A percentile compares a stretch with the other conserved stretches of the same genome.
phyloP scores from a whole-genome alignment of 92 coral and sea anemone genomes.

The Porites lobata region DNA sequence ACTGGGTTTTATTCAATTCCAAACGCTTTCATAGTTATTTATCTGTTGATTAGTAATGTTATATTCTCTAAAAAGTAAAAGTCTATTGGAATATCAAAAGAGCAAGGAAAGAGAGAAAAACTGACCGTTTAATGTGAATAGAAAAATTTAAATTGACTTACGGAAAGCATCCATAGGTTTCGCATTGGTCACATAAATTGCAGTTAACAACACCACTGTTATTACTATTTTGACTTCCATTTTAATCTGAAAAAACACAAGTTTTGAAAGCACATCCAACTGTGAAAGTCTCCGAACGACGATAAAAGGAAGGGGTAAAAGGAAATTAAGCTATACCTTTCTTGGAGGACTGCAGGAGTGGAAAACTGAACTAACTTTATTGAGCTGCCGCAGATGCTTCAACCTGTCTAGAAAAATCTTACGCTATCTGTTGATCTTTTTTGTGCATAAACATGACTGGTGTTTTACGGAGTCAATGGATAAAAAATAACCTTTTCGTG shows the following conservation, averaged over 20 bases:
- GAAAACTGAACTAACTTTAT: conserved; percentile 1
- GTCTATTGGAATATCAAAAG: too few species aligned
- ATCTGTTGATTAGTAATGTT: too few species aligned
- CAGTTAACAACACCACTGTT: conserved; percentile 50
- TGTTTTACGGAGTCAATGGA: not conserved
- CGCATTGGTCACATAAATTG: conserved; percentile 46
- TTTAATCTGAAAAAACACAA: conserved; percentile 20
- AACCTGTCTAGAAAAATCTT: conserved; percentile 39
- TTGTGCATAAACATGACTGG: conserved; percentile 54
- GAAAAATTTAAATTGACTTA: conserved; percentile 35
- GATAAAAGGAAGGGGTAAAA: not conserved
- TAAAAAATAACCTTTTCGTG: not conserved
- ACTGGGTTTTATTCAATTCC: too few species aligned
- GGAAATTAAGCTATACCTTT: not conserved
- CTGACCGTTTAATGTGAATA: not conserved
- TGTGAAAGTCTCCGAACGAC: not conserved
- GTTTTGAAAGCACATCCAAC: not conserved
- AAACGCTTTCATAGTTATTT: too few species aligned
- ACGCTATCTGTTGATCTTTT: conserved; percentile 34
- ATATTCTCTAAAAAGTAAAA: too few species aligned
- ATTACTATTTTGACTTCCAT: conserved; percentile 66
- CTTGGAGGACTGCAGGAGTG: not conserved
- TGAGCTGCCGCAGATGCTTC: conserved; percentile 6
- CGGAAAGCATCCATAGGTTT: conserved; percentile 55
- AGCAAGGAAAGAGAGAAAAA: not conserved